These are phyloP conservation scores for Petrolisthes cinctipes DNA, from an alignment of 2,888 invertebrate species.

Conservation along the genomic window DNA sequence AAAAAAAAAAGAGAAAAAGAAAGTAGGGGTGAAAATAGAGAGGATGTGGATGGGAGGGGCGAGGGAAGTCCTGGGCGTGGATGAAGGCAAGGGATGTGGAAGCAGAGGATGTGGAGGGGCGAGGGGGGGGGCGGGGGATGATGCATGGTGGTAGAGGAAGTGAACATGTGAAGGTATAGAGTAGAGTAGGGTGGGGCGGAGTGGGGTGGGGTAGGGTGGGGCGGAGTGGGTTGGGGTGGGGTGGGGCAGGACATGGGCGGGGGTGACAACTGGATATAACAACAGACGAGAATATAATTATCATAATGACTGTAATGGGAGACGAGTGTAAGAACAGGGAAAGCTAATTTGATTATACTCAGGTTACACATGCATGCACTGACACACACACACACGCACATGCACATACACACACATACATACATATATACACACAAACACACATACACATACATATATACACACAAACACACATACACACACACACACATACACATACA, in stretches of 20 bases:
- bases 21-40: neutral
- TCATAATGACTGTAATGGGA: neutral
- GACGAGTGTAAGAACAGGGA: neutral
- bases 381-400: slow-evolving; percentile 9
- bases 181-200: neutral
- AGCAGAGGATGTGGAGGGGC: neutral
- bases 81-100: neutral
- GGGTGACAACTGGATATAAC: neutral
- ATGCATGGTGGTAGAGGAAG: neutral
- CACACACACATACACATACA: neutral
- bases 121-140: neutral
- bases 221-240: neutral
- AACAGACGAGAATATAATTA: neutral
- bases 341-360: neutral
- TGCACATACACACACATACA: neutral
- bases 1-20: neutral
- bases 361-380: neutral
- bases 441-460: neutral
- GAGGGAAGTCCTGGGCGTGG: neutral
- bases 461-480: neutral
- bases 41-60: neutral
- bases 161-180: neutral
- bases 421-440: neutral
- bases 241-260: neutral
- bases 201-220: neutral